Conservation (phyloP, 2,797 vertebrate species). For the Spea hammondii region DNA sequence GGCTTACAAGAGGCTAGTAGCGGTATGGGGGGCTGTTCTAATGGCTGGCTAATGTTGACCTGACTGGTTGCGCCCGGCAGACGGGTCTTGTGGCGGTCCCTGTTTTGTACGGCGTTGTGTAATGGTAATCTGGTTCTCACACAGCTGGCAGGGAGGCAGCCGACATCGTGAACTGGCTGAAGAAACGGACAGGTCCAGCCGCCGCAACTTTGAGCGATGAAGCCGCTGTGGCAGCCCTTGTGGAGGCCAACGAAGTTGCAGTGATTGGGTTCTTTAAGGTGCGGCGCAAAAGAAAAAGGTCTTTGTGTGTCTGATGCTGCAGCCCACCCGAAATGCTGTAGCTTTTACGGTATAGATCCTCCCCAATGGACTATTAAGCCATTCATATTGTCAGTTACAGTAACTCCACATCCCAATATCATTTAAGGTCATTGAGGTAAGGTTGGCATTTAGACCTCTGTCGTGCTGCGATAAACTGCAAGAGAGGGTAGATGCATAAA, state of each 20-base stretch:
- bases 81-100: background rate
- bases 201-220: conserved; percentile 72
- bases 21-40: too few species aligned
- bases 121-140: background rate
- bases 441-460: too few species aligned
- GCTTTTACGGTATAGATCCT: too few species aligned
- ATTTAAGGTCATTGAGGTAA: too few species aligned
- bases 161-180: conserved; percentile 91
- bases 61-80: background rate
- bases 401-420: too few species aligned
- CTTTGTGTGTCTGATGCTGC: too few species aligned
- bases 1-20: background rate
- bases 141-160: conserved; percentile 91
- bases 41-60: too few species aligned
- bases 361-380: too few species aligned
- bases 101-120: background rate
- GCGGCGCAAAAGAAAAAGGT: conserved; percentile 14
- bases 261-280: conserved; percentile 98
- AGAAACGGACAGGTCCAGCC: conserved; percentile 90
- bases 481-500: too few species aligned
- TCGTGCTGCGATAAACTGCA: too few species aligned
- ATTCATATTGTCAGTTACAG: too few species aligned
- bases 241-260: conserved; percentile 85
- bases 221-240: conserved; percentile 73
- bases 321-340: too few species aligned